Evolutionary conservation across 2,113 vertebrate genomes (phyloP).

Genomic region (Panthera leo): DNA sequence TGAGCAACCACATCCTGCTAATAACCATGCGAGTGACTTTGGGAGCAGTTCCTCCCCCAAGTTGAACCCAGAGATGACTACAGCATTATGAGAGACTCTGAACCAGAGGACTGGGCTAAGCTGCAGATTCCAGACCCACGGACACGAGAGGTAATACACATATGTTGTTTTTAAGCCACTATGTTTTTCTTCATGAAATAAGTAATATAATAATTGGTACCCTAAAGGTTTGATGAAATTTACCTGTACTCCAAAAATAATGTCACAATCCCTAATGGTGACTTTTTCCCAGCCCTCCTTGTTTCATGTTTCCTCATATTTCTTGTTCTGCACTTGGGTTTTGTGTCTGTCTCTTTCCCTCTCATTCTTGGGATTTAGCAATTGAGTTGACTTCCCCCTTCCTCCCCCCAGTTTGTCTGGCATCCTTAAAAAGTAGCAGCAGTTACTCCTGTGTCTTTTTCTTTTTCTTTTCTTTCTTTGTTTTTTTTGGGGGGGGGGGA

Average conservation of each 20-base stretch:
- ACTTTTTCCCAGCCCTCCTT: not conserved
- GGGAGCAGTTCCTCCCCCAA: not conserved
- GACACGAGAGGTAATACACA: not conserved
- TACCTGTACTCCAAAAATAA: not conserved
- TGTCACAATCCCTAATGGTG: not conserved
- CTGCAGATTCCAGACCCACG: not conserved
- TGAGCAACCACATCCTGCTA: not conserved
- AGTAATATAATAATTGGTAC: not conserved
- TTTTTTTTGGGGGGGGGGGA: not conserved
- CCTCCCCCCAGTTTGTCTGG: not conserved
- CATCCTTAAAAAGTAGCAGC: not conserved
- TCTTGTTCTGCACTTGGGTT: not conserved
- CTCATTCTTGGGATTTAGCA: not conserved
- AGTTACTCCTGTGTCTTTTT: not conserved
- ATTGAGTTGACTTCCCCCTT: not conserved
- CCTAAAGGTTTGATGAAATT: not conserved
- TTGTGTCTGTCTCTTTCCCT: not conserved
- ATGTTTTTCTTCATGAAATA: not conserved
- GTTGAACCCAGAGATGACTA: not conserved
- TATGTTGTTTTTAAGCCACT: not conserved
- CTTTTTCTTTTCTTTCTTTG: not conserved
- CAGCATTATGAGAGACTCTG: not conserved
- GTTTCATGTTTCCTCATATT: not conserved
- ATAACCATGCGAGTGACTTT: not conserved
- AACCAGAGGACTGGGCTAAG: not conserved